Evolutionary conservation across 2,797 vertebrate species (phyloP).

Genomic region (Myotis pilosus): DNA sequence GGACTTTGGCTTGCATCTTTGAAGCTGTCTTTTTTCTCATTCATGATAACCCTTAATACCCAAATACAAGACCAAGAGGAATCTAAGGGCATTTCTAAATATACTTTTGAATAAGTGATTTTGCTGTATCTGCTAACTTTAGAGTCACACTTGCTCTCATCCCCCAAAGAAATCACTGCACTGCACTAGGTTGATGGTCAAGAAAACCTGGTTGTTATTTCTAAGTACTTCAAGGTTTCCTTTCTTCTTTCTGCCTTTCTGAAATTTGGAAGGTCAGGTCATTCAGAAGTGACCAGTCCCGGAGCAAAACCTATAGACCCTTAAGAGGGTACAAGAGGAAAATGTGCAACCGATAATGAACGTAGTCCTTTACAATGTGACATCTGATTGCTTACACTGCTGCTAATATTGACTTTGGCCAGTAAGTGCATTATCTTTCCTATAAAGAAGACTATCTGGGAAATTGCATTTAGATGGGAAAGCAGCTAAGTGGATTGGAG

Average conservation of each 20-base stretch:
- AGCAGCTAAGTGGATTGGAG: neutral
- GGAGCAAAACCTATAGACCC: neutral
- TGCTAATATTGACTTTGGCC: neutral
- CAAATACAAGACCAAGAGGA: neutral
- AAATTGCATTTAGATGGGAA: neutral
- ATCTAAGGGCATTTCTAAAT: neutral
- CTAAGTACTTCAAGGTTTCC: neutral
- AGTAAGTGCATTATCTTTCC: neutral
- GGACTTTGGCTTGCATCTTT: neutral
- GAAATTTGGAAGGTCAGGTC: neutral
- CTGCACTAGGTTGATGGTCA: neutral
- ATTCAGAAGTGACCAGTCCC: neutral
- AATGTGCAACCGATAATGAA: slow-evolving; percentile 14
- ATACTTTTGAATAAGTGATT: neutral
- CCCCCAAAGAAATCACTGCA: neutral
- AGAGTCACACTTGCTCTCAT: neutral
- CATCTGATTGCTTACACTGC: neutral
- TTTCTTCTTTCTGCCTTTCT: neutral
- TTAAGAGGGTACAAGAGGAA: neutral
- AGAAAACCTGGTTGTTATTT: neutral
- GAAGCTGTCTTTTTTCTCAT: neutral
- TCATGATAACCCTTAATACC: neutral
- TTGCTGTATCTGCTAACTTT: neutral
- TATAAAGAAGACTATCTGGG: neutral
- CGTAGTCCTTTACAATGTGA: neutral